These are phyloP conservation scores for Scolopax bukidnonensis DNA, from an alignment of 2,797 vertebrate genomes.

Conservation along the genomic window DNA sequence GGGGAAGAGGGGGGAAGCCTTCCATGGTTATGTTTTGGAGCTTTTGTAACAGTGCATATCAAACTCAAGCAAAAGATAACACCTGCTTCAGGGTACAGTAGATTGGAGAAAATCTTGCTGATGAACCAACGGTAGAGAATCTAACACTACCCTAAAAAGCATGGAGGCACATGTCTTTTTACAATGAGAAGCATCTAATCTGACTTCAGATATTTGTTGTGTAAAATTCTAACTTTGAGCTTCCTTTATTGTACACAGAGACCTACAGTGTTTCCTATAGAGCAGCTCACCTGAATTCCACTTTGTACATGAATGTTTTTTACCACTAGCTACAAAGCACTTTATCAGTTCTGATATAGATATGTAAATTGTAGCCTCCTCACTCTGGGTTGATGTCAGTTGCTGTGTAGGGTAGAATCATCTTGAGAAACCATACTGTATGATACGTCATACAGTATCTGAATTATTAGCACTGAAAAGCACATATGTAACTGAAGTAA, in stretches of 20 bases:
- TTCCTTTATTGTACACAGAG: not conserved
- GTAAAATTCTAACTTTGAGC: not conserved
- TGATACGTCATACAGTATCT: rapidly evolving
- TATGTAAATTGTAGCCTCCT: not conserved
- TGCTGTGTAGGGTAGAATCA: not conserved
- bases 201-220: not conserved
- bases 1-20: not conserved
- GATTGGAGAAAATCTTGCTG: not conserved
- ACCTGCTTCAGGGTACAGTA: not conserved
- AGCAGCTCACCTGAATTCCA: not conserved
- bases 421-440: not conserved
- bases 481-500: not conserved
- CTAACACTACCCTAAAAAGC: not conserved
- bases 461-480: not conserved
- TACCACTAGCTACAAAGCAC: not conserved
- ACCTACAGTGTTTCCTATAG: not conserved
- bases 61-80: not conserved
- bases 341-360: not conserved
- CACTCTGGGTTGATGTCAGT: not conserved
- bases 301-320: not conserved
- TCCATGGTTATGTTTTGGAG: not conserved
- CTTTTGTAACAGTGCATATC: not conserved
- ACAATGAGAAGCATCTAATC: not conserved
- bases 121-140: not conserved
- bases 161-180: not conserved